Evolutionary conservation across 30 jellyfish, hydroid and myxozoan genomes (phyloP).

Genomic region (Hydra vulgaris): DNA sequence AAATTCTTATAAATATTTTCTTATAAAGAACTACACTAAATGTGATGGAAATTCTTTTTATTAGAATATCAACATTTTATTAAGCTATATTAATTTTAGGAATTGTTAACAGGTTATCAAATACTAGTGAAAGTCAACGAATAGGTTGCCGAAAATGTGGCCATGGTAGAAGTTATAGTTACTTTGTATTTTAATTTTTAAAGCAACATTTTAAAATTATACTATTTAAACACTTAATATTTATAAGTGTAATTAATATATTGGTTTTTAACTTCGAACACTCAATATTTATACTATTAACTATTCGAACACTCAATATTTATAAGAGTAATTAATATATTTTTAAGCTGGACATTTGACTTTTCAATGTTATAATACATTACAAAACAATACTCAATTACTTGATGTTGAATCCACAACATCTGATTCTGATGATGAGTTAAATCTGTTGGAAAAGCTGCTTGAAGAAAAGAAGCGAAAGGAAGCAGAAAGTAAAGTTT

Average conservation of each 20-base stretch:
- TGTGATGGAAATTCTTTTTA: no score
- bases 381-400: conserved; percentile 5
- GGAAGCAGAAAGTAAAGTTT: conserved; percentile 14
- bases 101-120: conserved; percentile 30
- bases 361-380: conserved; percentile 27
- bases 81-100: no score
- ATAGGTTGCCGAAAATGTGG: conserved; percentile 45
- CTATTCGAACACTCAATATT: no score
- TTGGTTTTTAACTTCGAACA: no score
- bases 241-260: neutral
- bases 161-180: conserved; percentile 23
- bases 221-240: no score
- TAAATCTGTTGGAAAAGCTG: conserved; percentile 11
- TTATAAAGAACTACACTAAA: no score
- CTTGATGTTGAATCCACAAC: conserved; percentile 26
- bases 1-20: neutral
- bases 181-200: neutral
- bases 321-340: neutral
- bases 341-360: conserved; percentile 35
- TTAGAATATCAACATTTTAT: no score
- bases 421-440: conserved; percentile 28
- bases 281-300: no score
- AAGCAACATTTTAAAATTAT: no score
- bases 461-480: conserved; percentile 14
- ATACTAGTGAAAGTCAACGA: conserved; percentile 18